phyloP scores from a whole-genome alignment of 2,888 invertebrate species.

The Oligia latruncula region DNA sequence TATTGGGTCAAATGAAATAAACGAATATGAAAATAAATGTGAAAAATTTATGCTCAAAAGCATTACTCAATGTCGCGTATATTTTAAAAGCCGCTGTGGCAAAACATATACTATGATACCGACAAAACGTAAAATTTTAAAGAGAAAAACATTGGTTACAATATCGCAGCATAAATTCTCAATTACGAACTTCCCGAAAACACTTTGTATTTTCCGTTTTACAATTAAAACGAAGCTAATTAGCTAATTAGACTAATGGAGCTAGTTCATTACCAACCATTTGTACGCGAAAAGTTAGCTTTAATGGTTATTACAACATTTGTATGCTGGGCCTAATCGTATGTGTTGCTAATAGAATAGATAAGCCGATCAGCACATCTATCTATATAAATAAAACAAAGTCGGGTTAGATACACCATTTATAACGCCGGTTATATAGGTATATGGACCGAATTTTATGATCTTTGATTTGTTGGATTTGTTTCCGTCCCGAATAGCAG shows the following conservation, averaged over 20 bases:
- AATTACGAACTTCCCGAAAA: background rate
- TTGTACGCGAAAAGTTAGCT: slow-evolving; percentile 3
- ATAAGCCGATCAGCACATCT: too few species aligned
- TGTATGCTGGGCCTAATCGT: background rate
- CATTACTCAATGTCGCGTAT: too few species aligned
- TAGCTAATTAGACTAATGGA: slow-evolving; percentile 9
- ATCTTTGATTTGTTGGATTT: too few species aligned
- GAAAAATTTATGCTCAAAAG: too few species aligned
- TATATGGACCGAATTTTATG: too few species aligned
- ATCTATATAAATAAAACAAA: too few species aligned
- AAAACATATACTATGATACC: too few species aligned
- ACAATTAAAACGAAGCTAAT: background rate
- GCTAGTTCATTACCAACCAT: slow-evolving; percentile 3
- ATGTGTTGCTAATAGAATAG: background rate
- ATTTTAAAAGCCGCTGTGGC: background rate
- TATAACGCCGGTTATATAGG: too few species aligned
- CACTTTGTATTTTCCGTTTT: background rate
- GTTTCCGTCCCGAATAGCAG: too few species aligned
- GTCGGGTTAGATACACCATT: too few species aligned
- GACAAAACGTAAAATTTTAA: background rate
- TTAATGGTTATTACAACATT: background rate
- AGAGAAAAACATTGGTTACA: background rate
- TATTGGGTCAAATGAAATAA: too few species aligned
- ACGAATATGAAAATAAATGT: too few species aligned
- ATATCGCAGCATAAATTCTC: background rate